Conservation (phyloP, 2,113 vertebrate species). For the Marcusenius ussheri region DNA sequence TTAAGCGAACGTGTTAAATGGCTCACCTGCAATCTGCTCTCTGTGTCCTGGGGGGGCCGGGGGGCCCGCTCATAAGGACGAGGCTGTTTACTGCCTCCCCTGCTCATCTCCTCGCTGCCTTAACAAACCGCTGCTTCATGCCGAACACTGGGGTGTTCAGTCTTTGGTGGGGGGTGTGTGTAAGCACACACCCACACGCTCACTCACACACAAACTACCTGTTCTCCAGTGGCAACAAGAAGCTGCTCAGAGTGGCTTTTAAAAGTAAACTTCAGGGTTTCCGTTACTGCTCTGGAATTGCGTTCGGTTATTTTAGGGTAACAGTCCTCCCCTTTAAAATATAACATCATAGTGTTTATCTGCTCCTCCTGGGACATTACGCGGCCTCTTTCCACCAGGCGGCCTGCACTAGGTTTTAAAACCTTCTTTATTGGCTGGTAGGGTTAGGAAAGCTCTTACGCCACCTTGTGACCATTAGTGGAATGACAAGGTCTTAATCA, state of each 20-base stretch:
- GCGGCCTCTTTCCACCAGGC: background rate
- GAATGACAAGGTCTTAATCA: background rate
- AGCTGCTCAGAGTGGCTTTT: slow-evolving; percentile 28
- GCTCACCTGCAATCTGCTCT: background rate
- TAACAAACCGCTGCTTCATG: slow-evolving; percentile 22
- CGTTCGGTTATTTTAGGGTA: slow-evolving; percentile 18
- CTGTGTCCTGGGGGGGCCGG: background rate
- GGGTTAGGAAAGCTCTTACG: background rate
- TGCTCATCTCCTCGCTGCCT: background rate
- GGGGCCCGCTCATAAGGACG: background rate
- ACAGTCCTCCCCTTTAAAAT: slow-evolving; percentile 15
- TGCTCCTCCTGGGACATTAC: slow-evolving; percentile 18
- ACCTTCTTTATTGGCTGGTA: slow-evolving; percentile 13
- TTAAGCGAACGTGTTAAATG: background rate
- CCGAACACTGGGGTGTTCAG: slow-evolving; percentile 17
- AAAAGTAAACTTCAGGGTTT: slow-evolving; percentile 29
- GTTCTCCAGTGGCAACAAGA: slow-evolving; percentile 28
- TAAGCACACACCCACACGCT: slow-evolving; percentile 11
- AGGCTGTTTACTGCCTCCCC: background rate
- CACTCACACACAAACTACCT: slow-evolving; percentile 12
- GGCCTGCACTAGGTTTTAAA: background rate
- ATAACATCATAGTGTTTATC: slow-evolving; percentile 7
- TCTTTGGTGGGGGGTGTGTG: background rate
- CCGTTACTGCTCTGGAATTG: slow-evolving; percentile 22
- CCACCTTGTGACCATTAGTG: slow-evolving; percentile 9